A percentile compares a stretch with the other conserved stretches of the same genome.
Conservation (phyloP, 1,140 invertebrate species). For the Pinna nobilis region DNA sequence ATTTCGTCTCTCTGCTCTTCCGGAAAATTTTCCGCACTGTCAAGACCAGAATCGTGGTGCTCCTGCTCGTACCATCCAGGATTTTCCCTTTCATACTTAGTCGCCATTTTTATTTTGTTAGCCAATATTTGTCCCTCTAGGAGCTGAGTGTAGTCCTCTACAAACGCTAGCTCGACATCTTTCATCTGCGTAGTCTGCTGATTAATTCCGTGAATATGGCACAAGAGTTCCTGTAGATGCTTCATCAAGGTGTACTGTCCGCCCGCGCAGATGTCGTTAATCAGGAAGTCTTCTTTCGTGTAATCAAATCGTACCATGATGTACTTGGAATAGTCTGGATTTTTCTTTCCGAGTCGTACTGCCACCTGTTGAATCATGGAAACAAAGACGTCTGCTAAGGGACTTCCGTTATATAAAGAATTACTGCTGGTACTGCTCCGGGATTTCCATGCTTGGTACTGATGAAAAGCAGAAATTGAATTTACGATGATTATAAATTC, state of each 20-base stretch:
- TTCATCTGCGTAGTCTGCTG: constrained; percentile 1
- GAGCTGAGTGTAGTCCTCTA: neutral
- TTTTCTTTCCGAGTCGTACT: constrained; percentile 1
- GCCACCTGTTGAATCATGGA: constrained; percentile 17
- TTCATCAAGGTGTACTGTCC: constrained; percentile 23
- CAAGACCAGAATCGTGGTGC: constrained; percentile 26
- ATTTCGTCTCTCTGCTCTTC: neutral
- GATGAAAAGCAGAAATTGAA: constrained; percentile 20
- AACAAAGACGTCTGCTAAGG: constrained; percentile 19
- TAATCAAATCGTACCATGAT: constrained; percentile 34
- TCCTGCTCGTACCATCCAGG: constrained; percentile 19
- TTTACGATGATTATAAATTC: constrained; percentile 30
- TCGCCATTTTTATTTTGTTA: constrained; percentile 12
- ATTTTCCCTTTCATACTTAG: constrained; percentile 8
- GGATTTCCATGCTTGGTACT: constrained; percentile 30
- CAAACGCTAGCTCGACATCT: neutral
- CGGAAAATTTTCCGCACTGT: neutral
- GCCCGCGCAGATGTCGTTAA: constrained; percentile 19
- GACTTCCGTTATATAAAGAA: constrained; percentile 1
- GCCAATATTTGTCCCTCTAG: constrained; percentile 6
- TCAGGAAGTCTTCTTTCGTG: constrained; percentile 8
- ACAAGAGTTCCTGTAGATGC: constrained; percentile 33
- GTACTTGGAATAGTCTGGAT: constrained; percentile 24
- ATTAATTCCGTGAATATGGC: constrained; percentile 26
- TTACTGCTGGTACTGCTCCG: neutral